These are phyloP conservation scores for Tapirus terrestris DNA, from an alignment of 2,113 vertebrate species.

Conservation along the genomic window DNA sequence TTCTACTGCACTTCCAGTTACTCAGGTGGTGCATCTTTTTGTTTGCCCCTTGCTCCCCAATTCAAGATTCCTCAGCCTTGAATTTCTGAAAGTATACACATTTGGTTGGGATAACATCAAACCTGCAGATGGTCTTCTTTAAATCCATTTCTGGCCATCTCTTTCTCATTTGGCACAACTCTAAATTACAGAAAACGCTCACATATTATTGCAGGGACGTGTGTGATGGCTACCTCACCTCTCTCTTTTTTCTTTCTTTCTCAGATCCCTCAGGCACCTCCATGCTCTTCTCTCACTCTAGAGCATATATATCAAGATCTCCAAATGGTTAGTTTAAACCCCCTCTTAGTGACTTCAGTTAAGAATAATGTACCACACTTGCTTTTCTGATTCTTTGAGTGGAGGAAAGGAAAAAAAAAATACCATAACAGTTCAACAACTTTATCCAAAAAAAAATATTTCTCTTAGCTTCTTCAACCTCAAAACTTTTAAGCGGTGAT, in stretches of 20 bases:
- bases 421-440: neutral
- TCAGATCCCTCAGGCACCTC: neutral
- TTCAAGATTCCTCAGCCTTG: neutral
- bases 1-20: neutral
- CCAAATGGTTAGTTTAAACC: neutral
- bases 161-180: neutral
- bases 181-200: neutral
- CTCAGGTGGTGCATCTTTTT: neutral
- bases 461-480: neutral
- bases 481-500: neutral
- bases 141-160: neutral
- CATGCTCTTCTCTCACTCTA: neutral
- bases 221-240: neutral
- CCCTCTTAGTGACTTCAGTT: neutral
- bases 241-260: neutral
- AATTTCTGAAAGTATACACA: neutral
- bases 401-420: neutral
- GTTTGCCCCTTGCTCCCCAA: neutral
- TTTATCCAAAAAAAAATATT: neutral
- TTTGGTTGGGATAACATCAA: neutral
- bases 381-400: neutral
- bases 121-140: neutral
- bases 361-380: neutral
- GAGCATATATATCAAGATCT: neutral
- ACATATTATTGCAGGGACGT: neutral